Evolutionary conservation across 2,797 vertebrate species (phyloP), one percentile per base, ranked within the genome.

Genomic region (Staurois parvus): DNA sequence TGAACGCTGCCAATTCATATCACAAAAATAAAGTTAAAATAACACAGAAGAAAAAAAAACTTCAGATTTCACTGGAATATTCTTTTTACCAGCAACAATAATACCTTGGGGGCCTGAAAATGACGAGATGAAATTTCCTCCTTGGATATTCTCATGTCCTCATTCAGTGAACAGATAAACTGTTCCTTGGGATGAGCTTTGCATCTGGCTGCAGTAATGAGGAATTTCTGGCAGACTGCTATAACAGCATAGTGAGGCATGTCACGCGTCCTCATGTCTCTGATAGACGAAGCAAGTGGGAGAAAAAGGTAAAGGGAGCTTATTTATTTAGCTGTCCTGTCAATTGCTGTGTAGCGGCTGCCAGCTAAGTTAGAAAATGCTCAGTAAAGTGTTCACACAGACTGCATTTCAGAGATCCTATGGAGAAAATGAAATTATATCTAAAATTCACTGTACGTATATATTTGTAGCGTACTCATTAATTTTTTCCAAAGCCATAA

Each of bases 171-270:
- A 40, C 19, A 62, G 64, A 28, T 13, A 40, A 64, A 8, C 7
- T 42, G 37, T 40, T 79, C 17, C 24, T 48, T 0, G 28, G 17
- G 19, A 26, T 62, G 52, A 52, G 15, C 15, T 32, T 2, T 72
- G n/a, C 37, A 73, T 73, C 32, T 73, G 40, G 70, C 7, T 42
- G n/a, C 37, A 73, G 70, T n/a, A 72, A n/a, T 40, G 37, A 73
- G 70, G 24, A 73, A 73, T 48, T 48, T 48, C 45, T 48, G 45
- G 45, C 45, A 17, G 45, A 48, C 45, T 24, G 29, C 30, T 30
- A 32, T 30, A 32, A 69, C 67, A 34, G 29, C 69, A 72, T 24
- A 37, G 69, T 72, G 30, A 21, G 32, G 69, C 29, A 72, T 37
- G 5, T 37, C 19, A 72, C 69, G n/a, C 40, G 32, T 72, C 28